These are phyloP conservation scores for Pherbina coryleti DNA, from an alignment of 2,888 invertebrate species.

Conservation along the genomic window DNA sequence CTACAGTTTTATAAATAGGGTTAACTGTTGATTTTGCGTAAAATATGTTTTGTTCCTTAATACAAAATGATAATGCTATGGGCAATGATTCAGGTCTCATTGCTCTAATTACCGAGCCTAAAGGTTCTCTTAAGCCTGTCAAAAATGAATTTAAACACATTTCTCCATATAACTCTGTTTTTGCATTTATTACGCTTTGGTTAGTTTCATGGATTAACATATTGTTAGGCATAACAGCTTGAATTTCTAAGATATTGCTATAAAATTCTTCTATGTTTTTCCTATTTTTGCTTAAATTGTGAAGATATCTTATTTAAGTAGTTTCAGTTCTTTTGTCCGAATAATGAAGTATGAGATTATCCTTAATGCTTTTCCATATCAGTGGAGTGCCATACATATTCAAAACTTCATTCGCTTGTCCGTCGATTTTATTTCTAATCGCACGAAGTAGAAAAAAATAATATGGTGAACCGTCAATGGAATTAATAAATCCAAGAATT, in stretches of 20 bases:
- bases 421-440: conserved; percentile 26
- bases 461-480: neutral
- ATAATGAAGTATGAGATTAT: neutral
- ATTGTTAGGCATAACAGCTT: conserved; percentile 43
- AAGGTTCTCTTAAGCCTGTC: conserved; percentile 48
- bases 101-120: conserved; percentile 49
- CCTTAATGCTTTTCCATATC: conserved; percentile 33
- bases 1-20: too few species aligned
- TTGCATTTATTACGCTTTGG: conserved; percentile 39
- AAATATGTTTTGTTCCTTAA: conserved; percentile 44
- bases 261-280: conserved; percentile 45
- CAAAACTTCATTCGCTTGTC: conserved; percentile 19
- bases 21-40: neutral
- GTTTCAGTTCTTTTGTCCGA: conserved; percentile 19
- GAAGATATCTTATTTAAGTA: conserved; percentile 12
- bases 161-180: conserved; percentile 45
- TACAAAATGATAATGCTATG: conserved; percentile 43
- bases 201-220: conserved; percentile 47
- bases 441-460: conserved; percentile 17
- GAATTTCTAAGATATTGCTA: conserved; percentile 45
- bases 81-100: conserved; percentile 42
- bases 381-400: conserved; percentile 12
- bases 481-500: too few species aligned
- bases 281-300: conserved; percentile 33
- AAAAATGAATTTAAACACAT: conserved; percentile 50